A percentile compares a stretch with the other conserved stretches of the same genome.
These are phyloP conservation scores for Eulemur mongoz DNA, from an alignment of 2,797 vertebrate genomes.

Conservation along the genomic window DNA sequence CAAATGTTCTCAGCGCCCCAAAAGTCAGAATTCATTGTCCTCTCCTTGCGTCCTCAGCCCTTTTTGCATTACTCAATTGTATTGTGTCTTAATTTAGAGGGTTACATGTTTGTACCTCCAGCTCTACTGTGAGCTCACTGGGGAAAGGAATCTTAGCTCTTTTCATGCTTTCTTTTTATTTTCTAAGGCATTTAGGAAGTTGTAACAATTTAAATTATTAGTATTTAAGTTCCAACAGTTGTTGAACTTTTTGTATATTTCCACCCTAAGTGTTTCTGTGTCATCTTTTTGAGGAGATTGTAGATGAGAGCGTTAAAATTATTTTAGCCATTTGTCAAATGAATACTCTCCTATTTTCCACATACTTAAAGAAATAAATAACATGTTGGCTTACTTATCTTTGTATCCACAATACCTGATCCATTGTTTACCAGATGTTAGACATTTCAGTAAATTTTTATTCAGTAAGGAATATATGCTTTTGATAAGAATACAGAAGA, in stretches of 20 bases:
- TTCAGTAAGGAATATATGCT: not conserved
- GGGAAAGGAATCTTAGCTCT: not conserved
- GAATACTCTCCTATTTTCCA: not conserved
- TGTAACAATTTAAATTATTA: not conserved
- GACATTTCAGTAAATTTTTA: not conserved
- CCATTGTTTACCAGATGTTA: not conserved
- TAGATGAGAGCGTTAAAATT: not conserved
- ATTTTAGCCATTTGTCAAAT: not conserved
- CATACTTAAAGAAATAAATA: not conserved
- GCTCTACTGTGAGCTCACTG: not conserved
- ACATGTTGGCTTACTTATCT: not conserved
- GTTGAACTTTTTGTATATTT: constrained; percentile 6
- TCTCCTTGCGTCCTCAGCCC: not conserved
- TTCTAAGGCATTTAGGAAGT: not conserved
- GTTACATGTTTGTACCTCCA: not conserved
- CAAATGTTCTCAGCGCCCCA: not conserved
- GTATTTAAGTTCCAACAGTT: not conserved
- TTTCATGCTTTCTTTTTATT: not conserved
- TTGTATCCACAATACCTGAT: not conserved
- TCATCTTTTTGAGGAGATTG: not conserved
- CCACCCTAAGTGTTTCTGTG: not conserved
- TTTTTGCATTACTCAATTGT: not conserved
- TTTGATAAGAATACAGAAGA: not conserved
- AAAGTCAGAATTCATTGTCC: not conserved
- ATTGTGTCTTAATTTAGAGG: not conserved